phyloP scores from a whole-genome alignment of 2,113 vertebrate genomes.

The Silurus glanis region DNA sequence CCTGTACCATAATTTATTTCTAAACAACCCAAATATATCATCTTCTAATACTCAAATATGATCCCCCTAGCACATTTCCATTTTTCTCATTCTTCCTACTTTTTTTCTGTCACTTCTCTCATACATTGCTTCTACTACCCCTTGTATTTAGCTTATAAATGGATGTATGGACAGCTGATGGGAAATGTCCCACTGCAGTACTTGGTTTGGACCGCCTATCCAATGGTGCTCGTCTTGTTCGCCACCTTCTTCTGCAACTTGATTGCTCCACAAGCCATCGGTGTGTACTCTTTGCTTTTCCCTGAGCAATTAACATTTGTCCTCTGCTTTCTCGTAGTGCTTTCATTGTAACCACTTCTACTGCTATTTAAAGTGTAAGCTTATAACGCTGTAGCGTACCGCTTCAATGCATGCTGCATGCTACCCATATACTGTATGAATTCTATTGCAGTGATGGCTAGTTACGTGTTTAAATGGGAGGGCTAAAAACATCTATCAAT shows the following conservation, averaged over 20 bases:
- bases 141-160: conserved; percentile 83
- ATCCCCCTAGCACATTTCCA: neutral
- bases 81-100: neutral
- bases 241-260: conserved; percentile 90
- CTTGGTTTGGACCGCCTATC: conserved; percentile 85
- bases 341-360: neutral
- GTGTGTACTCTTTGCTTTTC: conserved; percentile 70
- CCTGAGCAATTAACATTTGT: neutral
- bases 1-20: neutral
- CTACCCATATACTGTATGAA: neutral
- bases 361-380: neutral
- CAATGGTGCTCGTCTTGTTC: conserved; percentile 86
- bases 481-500: neutral
- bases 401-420: neutral
- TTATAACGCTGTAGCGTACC: neutral
- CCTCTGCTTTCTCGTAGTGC: neutral
- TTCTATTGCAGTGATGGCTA: neutral
- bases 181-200: conserved; percentile 84
- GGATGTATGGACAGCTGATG: conserved; percentile 79
- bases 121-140: neutral
- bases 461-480: neutral
- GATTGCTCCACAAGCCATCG: conserved; percentile 89
- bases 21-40: neutral
- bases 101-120: neutral
- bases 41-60: conserved; percentile 1